Evolutionary conservation across 2,888 invertebrate genomes (phyloP), one percentile per base, ranked within the genome.

Genomic region (Ormyrus pomaceus): DNA sequence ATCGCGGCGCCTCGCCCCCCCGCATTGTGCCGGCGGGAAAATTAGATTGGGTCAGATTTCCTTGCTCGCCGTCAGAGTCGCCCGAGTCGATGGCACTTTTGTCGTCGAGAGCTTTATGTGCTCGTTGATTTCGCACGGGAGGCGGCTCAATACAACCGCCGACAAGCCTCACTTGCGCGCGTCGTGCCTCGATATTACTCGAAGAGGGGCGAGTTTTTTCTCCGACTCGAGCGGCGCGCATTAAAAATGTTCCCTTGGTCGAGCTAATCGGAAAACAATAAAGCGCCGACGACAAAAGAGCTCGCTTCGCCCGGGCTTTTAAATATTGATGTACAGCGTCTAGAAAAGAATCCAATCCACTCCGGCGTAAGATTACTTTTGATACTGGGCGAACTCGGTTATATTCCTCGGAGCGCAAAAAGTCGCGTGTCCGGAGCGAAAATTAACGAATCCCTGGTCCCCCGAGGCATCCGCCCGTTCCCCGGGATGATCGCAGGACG

Each of bases 391-490:
- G 13, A 10, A 19, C 19, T 19, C 19, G 19, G 19, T 19, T 19
- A 19, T 59, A 11, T 51, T 56, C 11, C 51, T 34, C 56, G 48
- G n/a, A 69, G 62, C 82, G 82, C 82, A 75, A 82, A 82, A 83
- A 79, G 82, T 58, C 79, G 69, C 79, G 78, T 61, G 85, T 84
- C 85, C 87, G 86, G 85, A 82, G 87, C 84, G 19, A 84, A 89
- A 89, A 89, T 90, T 89, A 90, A 87, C 87, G 85, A 85, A 86
- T 87, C 87, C 87, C 86, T 82, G 83, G 76, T 89, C 87, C 89
- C 89, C 83, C 84, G 86, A 84, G 89, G 88, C 86, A 68, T n/a
- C 46, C 46, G 10, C 5, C 46, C 70, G 10, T 19, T 19, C 19
- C 2, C 51, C 13, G 61, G 48, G 73, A 62, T 53, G 68, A 68